Evolutionary conservation across 2,113 vertebrate species (phyloP).

Genomic region (Thoracochromis brauschi): DNA sequence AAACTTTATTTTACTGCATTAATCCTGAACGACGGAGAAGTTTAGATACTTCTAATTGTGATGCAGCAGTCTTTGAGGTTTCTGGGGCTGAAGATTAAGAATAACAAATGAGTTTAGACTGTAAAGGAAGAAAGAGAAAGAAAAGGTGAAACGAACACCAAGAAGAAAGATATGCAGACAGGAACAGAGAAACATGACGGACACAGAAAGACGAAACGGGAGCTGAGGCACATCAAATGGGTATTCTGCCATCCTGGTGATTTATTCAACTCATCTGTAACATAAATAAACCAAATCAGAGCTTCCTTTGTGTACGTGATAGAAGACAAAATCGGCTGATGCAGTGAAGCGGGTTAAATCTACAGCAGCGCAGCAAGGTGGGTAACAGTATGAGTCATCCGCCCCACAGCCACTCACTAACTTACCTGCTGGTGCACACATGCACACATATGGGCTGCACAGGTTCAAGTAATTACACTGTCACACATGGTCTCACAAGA

Average conservation of each 20-base stretch:
- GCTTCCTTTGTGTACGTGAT: neutral
- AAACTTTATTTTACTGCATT: conserved; percentile 2
- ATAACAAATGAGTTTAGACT: neutral
- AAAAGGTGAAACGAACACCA: conserved; percentile 11
- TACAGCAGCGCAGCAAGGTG: conserved; percentile 5
- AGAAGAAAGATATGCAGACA: neutral
- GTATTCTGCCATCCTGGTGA: conserved; percentile 1
- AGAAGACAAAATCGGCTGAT: neutral
- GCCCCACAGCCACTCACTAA: neutral
- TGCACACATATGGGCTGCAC: neutral
- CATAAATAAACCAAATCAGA: conserved; percentile 29
- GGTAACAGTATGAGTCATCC: conserved; percentile 24
- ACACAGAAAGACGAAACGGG: neutral
- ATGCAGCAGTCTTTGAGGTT: conserved; percentile 1
- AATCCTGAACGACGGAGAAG: neutral
- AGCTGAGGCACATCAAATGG: neutral
- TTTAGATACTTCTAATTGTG: conserved; percentile 2
- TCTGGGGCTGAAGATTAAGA: conserved; percentile 10
- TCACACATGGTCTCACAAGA: neutral
- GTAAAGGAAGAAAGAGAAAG: neutral
- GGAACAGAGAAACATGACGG: neutral
- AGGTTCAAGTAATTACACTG: neutral
- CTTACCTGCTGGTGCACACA: neutral
- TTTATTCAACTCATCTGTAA: conserved; percentile 40
- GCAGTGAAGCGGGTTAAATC: conserved; percentile 25